Evolutionary conservation across 2,888 invertebrate genomes (phyloP).

Genomic region (Dynastes hyllus): DNA sequence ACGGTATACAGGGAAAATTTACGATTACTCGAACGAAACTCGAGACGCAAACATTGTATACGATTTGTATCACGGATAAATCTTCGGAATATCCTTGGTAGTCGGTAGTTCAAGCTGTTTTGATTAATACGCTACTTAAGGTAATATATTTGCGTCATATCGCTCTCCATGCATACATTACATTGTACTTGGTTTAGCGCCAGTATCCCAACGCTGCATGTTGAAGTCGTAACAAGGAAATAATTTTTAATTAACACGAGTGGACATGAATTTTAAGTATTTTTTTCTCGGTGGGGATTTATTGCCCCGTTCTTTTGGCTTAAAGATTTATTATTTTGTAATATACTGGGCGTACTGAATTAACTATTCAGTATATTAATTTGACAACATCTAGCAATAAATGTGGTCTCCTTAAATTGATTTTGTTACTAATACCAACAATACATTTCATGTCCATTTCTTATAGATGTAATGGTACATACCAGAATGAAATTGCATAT

Average conservation of each 20-base stretch:
- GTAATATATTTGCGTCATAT: slow-evolving; percentile 23
- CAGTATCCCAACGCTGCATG: background rate
- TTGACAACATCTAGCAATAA: no score
- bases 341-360: no score
- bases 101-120: slow-evolving; percentile 3
- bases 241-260: slow-evolving; percentile 30
- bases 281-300: background rate
- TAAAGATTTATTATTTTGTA: no score
- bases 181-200: background rate
- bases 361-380: no score
- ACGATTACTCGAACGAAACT: slow-evolving; percentile 6
- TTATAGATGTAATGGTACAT: no score
- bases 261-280: background rate
- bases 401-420: no score
- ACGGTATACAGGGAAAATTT: slow-evolving; percentile 7
- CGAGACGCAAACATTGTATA: background rate
- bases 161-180: slow-evolving; percentile 5
- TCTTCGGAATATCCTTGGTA: slow-evolving; percentile 1
- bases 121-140: slow-evolving; percentile 32
- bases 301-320: background rate
- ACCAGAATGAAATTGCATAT: no score
- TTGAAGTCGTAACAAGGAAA: background rate
- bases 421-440: no score
- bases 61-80: slow-evolving; percentile 3
- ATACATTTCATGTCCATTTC: no score